Evolutionary conservation across 2,888 invertebrate genomes (phyloP).

Genomic region (Monochamus alternatus): DNA sequence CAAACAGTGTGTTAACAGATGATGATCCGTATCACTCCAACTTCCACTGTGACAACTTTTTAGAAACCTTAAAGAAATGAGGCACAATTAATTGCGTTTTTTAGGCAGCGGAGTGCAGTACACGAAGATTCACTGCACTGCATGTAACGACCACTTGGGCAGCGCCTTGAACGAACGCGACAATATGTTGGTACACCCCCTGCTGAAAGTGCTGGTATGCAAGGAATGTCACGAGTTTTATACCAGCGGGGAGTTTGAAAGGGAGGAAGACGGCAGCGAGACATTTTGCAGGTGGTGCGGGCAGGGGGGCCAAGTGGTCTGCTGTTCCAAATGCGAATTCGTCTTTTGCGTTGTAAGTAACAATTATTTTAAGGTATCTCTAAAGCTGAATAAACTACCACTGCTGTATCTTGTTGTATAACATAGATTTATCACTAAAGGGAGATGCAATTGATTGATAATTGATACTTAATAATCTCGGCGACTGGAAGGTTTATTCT

Average conservation of each 20-base stretch:
- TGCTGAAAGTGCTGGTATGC: constrained; percentile 82
- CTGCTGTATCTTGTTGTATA: too few species aligned
- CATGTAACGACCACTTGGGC: constrained; percentile 84
- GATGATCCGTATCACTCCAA: too few species aligned
- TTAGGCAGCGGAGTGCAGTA: constrained; percentile 71
- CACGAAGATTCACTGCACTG: constrained; percentile 81
- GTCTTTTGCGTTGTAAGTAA: constrained; percentile 79
- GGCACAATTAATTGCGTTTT: constrained; percentile 20
- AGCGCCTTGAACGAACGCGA: constrained; percentile 77
- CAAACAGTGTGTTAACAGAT: too few species aligned
- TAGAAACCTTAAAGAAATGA: too few species aligned
- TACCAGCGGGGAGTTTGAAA: constrained; percentile 85
- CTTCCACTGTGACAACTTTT: too few species aligned
- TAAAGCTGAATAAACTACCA: too few species aligned
- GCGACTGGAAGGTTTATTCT: too few species aligned
- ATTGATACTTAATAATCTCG: too few species aligned
- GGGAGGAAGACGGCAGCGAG: constrained; percentile 88
- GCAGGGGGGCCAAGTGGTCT: constrained; percentile 81
- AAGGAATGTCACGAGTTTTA: constrained; percentile 83
- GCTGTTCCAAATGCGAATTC: constrained; percentile 83
- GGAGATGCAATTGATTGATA: too few species aligned
- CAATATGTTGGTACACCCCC: constrained; percentile 81
- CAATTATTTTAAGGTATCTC: too few species aligned
- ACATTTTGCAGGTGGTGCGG: constrained; percentile 89
- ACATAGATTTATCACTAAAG: too few species aligned